A percentile compares a stretch with the other conserved stretches of the same genome.
phyloP scores from a whole-genome alignment of 2,888 invertebrate genomes.

The Andrena trimmerana region DNA sequence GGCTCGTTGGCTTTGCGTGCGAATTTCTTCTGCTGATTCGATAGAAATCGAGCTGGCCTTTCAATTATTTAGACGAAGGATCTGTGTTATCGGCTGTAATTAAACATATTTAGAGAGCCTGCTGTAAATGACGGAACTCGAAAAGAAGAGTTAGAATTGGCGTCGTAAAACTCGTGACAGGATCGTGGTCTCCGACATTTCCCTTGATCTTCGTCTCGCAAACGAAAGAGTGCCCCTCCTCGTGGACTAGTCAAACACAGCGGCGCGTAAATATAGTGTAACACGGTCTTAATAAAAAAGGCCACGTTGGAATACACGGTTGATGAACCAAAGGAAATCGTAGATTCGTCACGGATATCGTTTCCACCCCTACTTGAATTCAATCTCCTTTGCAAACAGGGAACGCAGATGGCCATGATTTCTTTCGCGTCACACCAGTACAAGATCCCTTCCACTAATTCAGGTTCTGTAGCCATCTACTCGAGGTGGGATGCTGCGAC shows the following conservation, averaged over 20 bases:
- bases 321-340: constrained; percentile 68
- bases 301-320: constrained; percentile 19
- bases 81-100: not conserved
- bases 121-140: not conserved
- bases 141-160: not conserved
- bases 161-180: not conserved
- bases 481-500: too few species aligned
- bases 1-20: not conserved
- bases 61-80: not conserved
- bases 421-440: not conserved
- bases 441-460: not conserved
- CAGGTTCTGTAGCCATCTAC: too few species aligned
- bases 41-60: not conserved
- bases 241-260: constrained; percentile 7
- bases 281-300: constrained; percentile 27
- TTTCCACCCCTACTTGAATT: constrained; percentile 46
- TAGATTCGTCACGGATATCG: constrained; percentile 76
- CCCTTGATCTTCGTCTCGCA: constrained; percentile 22
- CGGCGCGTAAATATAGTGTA: constrained; percentile 36
- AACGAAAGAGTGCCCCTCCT: constrained; percentile 15
- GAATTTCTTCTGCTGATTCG: not conserved
- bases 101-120: not conserved
- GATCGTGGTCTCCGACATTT: not conserved
- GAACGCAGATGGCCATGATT: not conserved
- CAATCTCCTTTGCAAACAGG: constrained; percentile 23